Conservation (phyloP, 2,113 vertebrate species). For the Hydrolagus affinis region DNA sequence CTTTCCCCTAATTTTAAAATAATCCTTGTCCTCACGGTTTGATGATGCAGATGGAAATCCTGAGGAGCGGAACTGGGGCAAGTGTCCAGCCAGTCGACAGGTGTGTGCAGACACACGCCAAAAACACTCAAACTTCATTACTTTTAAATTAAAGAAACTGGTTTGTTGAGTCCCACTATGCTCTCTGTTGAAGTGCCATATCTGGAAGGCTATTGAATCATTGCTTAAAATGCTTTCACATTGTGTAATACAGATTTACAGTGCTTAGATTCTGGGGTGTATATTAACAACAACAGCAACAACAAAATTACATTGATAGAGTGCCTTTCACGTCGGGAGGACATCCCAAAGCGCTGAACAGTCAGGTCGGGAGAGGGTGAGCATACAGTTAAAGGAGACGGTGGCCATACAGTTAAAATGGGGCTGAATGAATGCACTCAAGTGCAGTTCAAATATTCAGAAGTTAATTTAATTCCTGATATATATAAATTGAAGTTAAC, state of each 20-base stretch:
- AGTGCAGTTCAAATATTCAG: background rate
- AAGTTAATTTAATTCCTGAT: background rate
- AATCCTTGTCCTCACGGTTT: too few relatives aligned
- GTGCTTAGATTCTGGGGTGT: too few relatives aligned
- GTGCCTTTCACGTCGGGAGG: too few relatives aligned
- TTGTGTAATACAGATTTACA: too few relatives aligned
- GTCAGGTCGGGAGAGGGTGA: too few relatives aligned
- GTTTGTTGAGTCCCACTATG: background rate
- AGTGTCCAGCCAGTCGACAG: background rate
- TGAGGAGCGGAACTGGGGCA: background rate
- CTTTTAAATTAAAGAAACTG: background rate
- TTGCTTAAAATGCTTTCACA: too few relatives aligned
- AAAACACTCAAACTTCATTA: background rate
- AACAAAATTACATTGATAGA: too few relatives aligned
- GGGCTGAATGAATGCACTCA: background rate
- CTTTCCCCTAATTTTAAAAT: too few relatives aligned
- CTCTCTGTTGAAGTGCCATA: background rate
- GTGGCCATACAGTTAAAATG: background rate
- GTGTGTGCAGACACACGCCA: background rate
- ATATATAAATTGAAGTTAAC: background rate
- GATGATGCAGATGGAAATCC: background rate
- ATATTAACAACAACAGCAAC: too few relatives aligned
- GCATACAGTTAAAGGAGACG: too few relatives aligned
- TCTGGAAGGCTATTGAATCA: background rate
- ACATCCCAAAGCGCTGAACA: too few relatives aligned